Conservation (phyloP, 2,113 vertebrate genomes). For the Mohoua ochrocephala region DNA sequence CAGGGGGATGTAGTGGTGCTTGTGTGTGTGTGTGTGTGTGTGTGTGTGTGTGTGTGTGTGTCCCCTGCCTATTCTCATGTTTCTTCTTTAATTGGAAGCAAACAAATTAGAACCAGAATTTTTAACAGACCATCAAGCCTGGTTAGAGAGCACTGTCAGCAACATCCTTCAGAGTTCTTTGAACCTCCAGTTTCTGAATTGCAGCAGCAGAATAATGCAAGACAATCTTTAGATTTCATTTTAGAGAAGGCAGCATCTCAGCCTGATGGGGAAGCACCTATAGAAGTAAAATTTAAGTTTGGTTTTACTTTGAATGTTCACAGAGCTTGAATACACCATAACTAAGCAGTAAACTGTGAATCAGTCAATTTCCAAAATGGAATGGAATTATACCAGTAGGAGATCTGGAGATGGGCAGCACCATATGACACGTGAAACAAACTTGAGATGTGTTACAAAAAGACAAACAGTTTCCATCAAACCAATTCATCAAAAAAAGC, state of each 20-base stretch:
- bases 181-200: background rate
- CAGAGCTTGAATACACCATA: background rate
- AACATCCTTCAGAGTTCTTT: background rate
- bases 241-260: background rate
- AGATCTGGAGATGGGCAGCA: background rate
- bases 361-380: background rate
- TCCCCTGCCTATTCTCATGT: background rate
- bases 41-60: background rate
- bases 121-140: background rate
- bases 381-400: background rate
- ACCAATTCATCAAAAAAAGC: background rate
- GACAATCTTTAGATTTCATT: background rate
- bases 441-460: background rate
- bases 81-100: background rate
- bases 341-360: background rate
- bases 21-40: background rate
- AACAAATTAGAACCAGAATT: background rate
- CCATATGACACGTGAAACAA: background rate
- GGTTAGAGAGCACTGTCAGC: background rate
- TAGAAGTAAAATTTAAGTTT: background rate
- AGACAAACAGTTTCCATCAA: background rate
- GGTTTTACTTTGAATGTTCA: background rate
- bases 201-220: background rate
- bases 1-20: rapidly evolving
- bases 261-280: background rate